Conservation (phyloP, 2,113 vertebrate species). For the Platycercus adscitus region DNA sequence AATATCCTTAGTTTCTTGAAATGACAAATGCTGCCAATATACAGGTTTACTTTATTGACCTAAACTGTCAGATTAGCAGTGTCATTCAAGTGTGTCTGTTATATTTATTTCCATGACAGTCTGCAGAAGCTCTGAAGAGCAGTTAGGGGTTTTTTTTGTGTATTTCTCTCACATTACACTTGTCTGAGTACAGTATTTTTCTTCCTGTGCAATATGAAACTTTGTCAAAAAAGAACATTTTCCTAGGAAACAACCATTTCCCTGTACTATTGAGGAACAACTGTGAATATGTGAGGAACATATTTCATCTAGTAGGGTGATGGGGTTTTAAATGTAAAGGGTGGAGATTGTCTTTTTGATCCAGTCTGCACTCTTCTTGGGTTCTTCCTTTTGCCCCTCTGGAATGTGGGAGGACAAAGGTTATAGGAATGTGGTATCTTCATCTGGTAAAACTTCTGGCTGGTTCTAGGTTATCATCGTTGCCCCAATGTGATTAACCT, state of each 20-base stretch:
- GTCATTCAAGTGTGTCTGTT: neutral
- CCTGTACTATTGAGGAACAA: neutral
- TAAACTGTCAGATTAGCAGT: neutral
- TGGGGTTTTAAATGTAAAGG: neutral
- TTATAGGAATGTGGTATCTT: neutral
- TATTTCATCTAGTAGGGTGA: neutral
- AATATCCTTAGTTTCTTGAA: neutral
- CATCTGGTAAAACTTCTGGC: neutral
- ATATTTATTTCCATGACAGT: neutral
- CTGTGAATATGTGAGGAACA: neutral
- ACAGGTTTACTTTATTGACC: neutral
- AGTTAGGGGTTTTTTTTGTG: neutral
- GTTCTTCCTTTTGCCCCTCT: neutral
- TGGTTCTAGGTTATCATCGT: fast-evolving
- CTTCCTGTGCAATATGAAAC: neutral
- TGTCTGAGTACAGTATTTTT: neutral
- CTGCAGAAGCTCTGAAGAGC: neutral
- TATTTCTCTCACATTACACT: neutral
- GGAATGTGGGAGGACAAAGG: neutral
- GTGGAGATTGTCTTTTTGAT: neutral
- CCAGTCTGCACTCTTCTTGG: neutral
- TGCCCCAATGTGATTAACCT: neutral
- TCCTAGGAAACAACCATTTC: neutral
- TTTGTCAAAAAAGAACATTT: neutral
- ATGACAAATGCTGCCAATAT: neutral